Percentiles rank a stretch among this genome's conserved stretches.
Evolutionary conservation across 2,113 vertebrate species (phyloP).

Genomic region (Salminus brasiliensis): DNA sequence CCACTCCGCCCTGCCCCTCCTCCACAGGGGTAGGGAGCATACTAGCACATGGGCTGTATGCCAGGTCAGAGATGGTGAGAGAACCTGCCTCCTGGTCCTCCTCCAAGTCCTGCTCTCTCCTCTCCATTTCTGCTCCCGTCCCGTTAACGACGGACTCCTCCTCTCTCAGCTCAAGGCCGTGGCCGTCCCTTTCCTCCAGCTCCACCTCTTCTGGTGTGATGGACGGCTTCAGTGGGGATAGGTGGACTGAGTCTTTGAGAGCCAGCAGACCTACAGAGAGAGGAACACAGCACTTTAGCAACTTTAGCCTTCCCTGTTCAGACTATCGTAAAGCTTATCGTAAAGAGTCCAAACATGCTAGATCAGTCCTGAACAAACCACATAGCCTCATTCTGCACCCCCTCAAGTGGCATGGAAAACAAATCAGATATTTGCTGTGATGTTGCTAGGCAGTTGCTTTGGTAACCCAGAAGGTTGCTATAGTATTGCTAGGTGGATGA

Average conservation of each 20-base stretch:
- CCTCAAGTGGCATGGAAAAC: too few species aligned
- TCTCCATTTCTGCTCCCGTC: conserved; percentile 46
- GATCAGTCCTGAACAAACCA: too few species aligned
- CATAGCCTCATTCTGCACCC: too few species aligned
- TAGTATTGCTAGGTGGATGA: too few species aligned
- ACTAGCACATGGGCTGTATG: conserved; percentile 93
- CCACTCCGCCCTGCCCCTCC: conserved; percentile 83
- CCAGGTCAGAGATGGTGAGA: conserved; percentile 90
- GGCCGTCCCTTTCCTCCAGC: conserved; percentile 52
- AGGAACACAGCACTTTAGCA: not conserved
- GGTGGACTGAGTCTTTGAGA: conserved; percentile 68
- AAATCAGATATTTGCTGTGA: too few species aligned
- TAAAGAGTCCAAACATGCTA: too few species aligned
- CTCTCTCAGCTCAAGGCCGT: conserved; percentile 22
- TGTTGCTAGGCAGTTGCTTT: too few species aligned
- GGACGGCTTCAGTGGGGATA: conserved; percentile 70
- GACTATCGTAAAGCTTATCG: not conserved
- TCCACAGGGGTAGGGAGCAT: conserved; percentile 91
- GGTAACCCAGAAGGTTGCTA: too few species aligned
- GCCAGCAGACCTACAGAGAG: conserved; percentile 64
- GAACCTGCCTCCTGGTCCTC: conserved; percentile 77
- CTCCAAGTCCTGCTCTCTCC: conserved; percentile 73
- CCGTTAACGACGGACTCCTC: not conserved
- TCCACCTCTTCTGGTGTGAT: conserved; percentile 55
- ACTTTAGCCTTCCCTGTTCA: not conserved